These are phyloP conservation scores for Patiria pectinifera DNA, from an alignment of 53 echinoderm and acorn worm genomes.

Conservation along the genomic window DNA sequence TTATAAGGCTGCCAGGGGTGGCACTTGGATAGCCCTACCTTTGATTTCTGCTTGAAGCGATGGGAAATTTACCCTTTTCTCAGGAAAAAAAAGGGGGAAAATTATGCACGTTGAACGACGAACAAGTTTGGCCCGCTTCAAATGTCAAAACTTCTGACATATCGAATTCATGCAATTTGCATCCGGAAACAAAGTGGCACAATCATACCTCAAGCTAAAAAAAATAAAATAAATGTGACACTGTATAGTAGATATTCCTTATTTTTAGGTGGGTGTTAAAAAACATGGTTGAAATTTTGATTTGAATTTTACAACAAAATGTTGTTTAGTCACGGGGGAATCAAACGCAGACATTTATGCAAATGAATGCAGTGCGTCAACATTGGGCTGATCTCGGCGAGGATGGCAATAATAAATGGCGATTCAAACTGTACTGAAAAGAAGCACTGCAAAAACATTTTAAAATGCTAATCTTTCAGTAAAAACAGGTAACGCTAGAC, in stretches of 20 bases:
- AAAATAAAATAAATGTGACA: not conserved
- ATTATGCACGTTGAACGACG: not conserved
- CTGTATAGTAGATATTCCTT: not conserved
- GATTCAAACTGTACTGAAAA: no score
- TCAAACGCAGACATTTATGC: no score
- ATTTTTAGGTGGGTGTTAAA: not conserved
- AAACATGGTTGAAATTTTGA: no score
- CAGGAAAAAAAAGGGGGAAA: not conserved
- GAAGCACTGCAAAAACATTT: no score
- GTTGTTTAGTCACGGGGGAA: no score
- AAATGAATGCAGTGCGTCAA: no score
- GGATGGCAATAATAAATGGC: no score
- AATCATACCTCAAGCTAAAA: not conserved
- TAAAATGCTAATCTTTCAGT: no score
- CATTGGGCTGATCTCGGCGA: no score
- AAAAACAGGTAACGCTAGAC: no score
- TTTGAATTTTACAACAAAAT: no score
- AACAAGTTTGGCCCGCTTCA: not conserved
- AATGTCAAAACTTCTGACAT: constrained; percentile 7
- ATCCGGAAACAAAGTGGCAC: not conserved
- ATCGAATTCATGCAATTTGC: not conserved
- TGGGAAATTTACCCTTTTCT: not conserved
- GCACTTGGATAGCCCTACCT: not conserved
- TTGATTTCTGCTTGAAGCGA: constrained; percentile 22
- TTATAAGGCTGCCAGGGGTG: not conserved